Conservation (phyloP, 2,797 vertebrate species). For the Myoxocephalus aenaeus region DNA sequence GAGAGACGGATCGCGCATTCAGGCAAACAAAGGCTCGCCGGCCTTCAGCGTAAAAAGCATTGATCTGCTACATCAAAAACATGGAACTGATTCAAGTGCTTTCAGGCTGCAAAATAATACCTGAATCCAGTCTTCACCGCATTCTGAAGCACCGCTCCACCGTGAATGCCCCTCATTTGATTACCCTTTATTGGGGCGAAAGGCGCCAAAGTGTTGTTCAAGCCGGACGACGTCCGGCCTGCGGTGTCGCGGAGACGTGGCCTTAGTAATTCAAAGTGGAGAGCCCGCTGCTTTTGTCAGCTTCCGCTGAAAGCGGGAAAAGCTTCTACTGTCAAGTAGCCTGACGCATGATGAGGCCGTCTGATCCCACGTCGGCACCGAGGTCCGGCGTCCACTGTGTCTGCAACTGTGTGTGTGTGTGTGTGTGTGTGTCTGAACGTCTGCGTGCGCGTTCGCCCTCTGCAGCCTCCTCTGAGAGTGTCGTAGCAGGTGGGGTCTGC, state of each 20-base stretch:
- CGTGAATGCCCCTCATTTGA: constrained; percentile 50
- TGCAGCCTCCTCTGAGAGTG: constrained; percentile 59
- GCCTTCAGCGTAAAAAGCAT: constrained; percentile 45
- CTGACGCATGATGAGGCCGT: constrained; percentile 28
- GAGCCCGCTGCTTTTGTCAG: constrained; percentile 45
- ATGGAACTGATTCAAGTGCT: constrained; percentile 38
- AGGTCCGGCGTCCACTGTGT: constrained; percentile 19
- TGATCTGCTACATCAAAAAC: constrained; percentile 67
- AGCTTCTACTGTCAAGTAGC: constrained; percentile 42
- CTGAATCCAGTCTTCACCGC: constrained; percentile 45
- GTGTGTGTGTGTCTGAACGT: constrained; percentile 4
- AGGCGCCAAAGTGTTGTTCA: not conserved
- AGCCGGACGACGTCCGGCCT: constrained; percentile 9
- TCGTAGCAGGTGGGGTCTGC: constrained; percentile 71
- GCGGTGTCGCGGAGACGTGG: constrained; percentile 20
- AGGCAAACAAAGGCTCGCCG: constrained; percentile 41
- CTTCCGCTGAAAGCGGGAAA: constrained; percentile 43
- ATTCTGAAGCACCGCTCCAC: constrained; percentile 20
- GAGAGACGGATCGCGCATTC: constrained; percentile 41
- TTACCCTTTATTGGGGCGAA: constrained; percentile 31
- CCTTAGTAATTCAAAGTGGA: constrained; percentile 56
- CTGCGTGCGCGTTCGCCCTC: constrained; percentile 32
- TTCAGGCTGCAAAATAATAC: constrained; percentile 37
- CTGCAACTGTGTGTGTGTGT: constrained; percentile 1
- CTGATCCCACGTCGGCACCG: constrained; percentile 41